Evolutionary conservation across 30 jellyfish, hydroid and myxozoan species (phyloP).

Genomic region (Sanderia malayensis): DNA sequence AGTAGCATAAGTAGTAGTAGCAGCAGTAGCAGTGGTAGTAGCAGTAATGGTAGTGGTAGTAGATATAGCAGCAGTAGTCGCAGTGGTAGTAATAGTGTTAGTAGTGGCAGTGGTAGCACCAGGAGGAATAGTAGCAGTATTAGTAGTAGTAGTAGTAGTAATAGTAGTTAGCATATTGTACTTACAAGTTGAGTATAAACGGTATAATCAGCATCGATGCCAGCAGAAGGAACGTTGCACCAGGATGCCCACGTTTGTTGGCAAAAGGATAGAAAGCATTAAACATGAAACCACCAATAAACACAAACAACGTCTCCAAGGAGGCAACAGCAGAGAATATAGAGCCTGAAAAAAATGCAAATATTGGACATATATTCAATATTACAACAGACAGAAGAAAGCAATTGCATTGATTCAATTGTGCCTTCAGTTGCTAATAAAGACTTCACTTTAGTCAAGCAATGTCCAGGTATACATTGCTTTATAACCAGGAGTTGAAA

Average conservation of each 20-base stretch:
- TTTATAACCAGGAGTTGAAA: not conserved
- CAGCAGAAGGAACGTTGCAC: conserved; percentile 42
- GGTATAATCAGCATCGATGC: conserved; percentile 16
- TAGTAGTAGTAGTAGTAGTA: no score
- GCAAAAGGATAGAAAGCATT: conserved; percentile 56
- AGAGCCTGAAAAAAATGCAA: conserved; percentile 35
- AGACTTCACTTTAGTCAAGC: not conserved
- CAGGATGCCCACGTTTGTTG: conserved; percentile 42
- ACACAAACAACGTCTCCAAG: conserved; percentile 60
- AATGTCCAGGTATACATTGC: not conserved
- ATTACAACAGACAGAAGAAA: not conserved
- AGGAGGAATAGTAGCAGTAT: no score
- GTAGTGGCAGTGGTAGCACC: no score
- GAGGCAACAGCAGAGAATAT: conserved; percentile 74
- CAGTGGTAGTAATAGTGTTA: no score
- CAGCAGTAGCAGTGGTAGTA: no score
- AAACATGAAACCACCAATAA: conserved; percentile 54
- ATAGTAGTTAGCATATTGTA: no score
- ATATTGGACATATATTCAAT: not conserved
- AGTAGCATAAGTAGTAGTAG: no score
- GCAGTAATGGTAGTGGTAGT: no score
- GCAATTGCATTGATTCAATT: not conserved
- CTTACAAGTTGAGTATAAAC: conserved; percentile 33
- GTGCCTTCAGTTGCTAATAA: not conserved
- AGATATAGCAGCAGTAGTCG: no score